Evolutionary conservation across 2,797 vertebrate genomes (phyloP), one percentile per base, ranked within the genome.

Genomic region (Eidolon dupreanum): DNA sequence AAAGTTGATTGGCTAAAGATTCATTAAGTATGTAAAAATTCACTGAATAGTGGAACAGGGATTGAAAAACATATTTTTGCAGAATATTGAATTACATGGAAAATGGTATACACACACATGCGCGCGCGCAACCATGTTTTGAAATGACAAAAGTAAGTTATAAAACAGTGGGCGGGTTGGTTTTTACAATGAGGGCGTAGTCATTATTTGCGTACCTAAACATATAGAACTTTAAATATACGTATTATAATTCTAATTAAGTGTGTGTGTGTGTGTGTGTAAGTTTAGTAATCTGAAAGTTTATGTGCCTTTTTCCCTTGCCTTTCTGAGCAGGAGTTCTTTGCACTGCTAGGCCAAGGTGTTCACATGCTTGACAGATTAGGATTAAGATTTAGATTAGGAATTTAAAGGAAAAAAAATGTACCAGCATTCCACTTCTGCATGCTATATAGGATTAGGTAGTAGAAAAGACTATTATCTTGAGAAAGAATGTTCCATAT

Each of bases 61-160:
- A 46, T 89, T 84, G 13, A 70, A 70, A 93, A 79, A 2, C 13
- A 2, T 81, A 59, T 74, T 86, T 93, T 86, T 74, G 43, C 22
- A 90, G 59, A 87, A 59, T 83, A 63, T 41, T 77, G 43, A 88
- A 70, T 88, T 92, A 87, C 12, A 12, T 26, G 78, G 41, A 70
- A 97, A 79, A 59, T 61, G 31, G 17, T 63, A 92, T 81, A 84
- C 11, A 91, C 5, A 70, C 17, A 59, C 13, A 77, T 15, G 8
- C 46, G 16, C 13, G 79, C 11, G 70, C 6, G 65, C 33, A 41
- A 20, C 5, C 78, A 28, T 61, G 12, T 57, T 93, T 89, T 66
- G 55, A 74, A 70, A 66, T 93, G 28, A 33, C 65, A 81, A 84
- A 93, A 95, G 0, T 84, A 90, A 85, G 28, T 92, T 94, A 57